phyloP scores from a whole-genome alignment of 2,888 invertebrate species.

The Heliothis peltigera region DNA sequence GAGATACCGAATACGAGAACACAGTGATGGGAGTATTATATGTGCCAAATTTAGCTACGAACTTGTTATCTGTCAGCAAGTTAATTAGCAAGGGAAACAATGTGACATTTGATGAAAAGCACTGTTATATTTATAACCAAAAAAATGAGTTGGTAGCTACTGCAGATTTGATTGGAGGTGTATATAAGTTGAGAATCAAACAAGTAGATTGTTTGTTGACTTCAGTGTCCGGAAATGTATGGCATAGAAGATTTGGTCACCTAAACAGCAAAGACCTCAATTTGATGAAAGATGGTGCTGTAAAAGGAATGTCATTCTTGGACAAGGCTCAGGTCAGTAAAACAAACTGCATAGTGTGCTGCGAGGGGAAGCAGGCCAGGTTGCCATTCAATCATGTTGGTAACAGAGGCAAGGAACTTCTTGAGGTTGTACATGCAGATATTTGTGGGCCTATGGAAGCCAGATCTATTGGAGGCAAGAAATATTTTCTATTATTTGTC shows the following conservation, averaged over 20 bases:
- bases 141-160: conserved; percentile 1
- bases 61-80: conserved; percentile 28
- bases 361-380: conserved; percentile 53
- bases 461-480: conserved; percentile 27
- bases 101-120: conserved; percentile 21
- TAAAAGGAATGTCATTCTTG: conserved; percentile 4
- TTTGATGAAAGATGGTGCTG: conserved; percentile 1
- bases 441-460: conserved; percentile 27
- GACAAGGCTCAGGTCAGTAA: conserved; percentile 14
- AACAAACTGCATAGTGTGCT: conserved; percentile 43
- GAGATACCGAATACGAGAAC: not conserved
- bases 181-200: conserved; percentile 15
- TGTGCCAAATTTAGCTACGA: conserved; percentile 19
- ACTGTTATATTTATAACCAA: conserved; percentile 43
- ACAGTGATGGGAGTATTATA: conserved; percentile 19
- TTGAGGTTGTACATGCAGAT: conserved; percentile 24
- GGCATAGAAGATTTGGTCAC: no score
- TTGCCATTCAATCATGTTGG: conserved; percentile 43
- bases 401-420: conserved; percentile 34
- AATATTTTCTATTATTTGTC: conserved; percentile 22
- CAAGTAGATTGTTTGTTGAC: no score
- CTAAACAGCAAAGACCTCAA: conserved; percentile 6
- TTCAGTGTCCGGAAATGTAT: no score
- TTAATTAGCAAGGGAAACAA: conserved; percentile 30
- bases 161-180: conserved; percentile 12